Evolutionary conservation across 2,113 vertebrate species (phyloP), one percentile per base, ranked within the genome.

Genomic region (Jacana jacana): DNA sequence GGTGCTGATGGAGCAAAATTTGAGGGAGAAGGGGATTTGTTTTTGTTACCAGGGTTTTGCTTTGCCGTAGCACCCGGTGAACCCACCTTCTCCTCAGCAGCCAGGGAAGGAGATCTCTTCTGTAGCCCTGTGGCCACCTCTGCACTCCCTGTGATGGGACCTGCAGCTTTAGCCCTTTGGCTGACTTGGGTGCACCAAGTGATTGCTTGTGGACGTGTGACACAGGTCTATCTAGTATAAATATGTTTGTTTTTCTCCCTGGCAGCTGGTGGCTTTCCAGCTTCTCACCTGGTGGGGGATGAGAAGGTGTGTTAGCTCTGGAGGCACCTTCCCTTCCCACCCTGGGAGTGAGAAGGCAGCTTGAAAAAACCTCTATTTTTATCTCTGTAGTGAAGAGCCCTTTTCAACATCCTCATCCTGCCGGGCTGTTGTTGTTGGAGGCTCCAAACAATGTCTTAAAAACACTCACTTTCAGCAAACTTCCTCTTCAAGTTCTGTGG

Each of bases 1-100:
- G 68, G 68, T 96, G 96, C 96, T 96, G 97, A 96, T 87, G 93
- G 93, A 75, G 89, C 94, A 93, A 5, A 91, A 95, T 69, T 7
- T 51, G 88, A 87, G 76, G 65, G 75, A 65, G 77, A n/a, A 8
- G 0, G 40, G n/a, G 87, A 9, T 87, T 86, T 91, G 91, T 54
- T 90, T 37, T 89, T 46, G 2, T 18, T 81, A 23, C 61, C n/a
- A 1, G 25, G 3, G 1, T 30, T 83, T 24, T 23, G 61, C 63
- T 82, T 82, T 61, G 84, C 83, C 11, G 22, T 2, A 11, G 78
- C 2, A 46, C 51, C 68, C 68, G n/a, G 77, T 51, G 28, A 15
- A 17, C 24, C 78, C 15, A 64, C 37, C 17, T 11, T 22, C 22
- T 0, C 33, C 75, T 58, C 6, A 5, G 10, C 25, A 2, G 37